Percentiles rank a stretch among this genome's conserved stretches.
phyloP scores from a whole-genome alignment of 1,140 invertebrate genomes.

The Hyles euphorbiae region DNA sequence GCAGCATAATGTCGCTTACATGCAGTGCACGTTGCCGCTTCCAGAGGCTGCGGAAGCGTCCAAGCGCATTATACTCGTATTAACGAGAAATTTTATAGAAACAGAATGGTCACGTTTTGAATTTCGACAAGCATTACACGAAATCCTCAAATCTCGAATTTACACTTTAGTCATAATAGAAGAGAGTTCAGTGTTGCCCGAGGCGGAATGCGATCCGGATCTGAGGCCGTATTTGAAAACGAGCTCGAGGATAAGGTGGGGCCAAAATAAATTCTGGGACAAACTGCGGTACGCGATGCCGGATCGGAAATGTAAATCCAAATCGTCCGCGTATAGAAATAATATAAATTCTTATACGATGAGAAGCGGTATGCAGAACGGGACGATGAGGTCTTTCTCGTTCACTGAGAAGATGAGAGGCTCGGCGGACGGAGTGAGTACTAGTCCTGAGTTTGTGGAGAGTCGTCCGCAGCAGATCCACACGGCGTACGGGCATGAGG shows the following conservation, averaged over 20 bases:
- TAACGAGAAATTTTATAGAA: slow-evolving; percentile 90
- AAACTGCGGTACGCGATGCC: slow-evolving; percentile 92
- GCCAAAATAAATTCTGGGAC: slow-evolving; percentile 94
- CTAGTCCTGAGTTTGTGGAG: slow-evolving; percentile 52
- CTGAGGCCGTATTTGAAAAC: slow-evolving; percentile 92
- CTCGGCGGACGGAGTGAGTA: slow-evolving; percentile 44
- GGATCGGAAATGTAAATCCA: slow-evolving; percentile 63
- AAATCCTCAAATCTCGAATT: slow-evolving; percentile 87
- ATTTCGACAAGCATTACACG: slow-evolving; percentile 88
- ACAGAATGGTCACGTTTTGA: slow-evolving; percentile 92
- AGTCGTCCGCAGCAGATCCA: slow-evolving; percentile 57
- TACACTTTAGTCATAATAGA: slow-evolving; percentile 91
- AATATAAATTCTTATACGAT: slow-evolving; percentile 87
- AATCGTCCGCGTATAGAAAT: slow-evolving; percentile 77
- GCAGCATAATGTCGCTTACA: slow-evolving; percentile 79
- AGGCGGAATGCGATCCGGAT: slow-evolving; percentile 90
- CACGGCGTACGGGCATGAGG: slow-evolving; percentile 52
- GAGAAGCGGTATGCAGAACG: slow-evolving; percentile 78
- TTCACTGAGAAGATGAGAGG: slow-evolving; percentile 65
- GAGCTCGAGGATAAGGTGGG: slow-evolving; percentile 87
- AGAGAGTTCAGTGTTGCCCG: slow-evolving; percentile 82
- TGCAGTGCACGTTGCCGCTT: slow-evolving; percentile 85
- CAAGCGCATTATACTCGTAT: slow-evolving; percentile 85
- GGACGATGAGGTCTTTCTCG: slow-evolving; percentile 67
- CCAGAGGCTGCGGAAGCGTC: slow-evolving; percentile 92